phyloP scores from a whole-genome alignment of 2,797 vertebrate genomes.

The Coilia nasus region DNA sequence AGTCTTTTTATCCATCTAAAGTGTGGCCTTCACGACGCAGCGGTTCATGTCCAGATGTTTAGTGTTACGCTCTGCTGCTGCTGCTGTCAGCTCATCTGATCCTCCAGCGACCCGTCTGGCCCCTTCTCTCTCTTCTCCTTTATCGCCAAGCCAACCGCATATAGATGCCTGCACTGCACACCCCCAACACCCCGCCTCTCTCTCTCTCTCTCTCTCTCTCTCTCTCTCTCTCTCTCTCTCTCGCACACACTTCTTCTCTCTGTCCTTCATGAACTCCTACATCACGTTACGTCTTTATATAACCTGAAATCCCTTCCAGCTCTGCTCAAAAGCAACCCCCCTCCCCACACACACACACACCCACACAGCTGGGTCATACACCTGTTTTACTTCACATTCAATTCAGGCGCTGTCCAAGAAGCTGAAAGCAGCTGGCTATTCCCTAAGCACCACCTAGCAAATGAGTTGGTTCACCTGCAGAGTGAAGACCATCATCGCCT shows the following conservation, averaged over 20 bases:
- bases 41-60: not conserved
- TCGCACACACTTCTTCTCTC: not conserved
- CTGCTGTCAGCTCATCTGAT: not conserved
- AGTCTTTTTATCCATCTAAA: not conserved
- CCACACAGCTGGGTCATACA: slow-evolving; percentile 11
- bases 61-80: not conserved
- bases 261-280: not conserved
- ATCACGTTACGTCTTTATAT: slow-evolving; percentile 4
- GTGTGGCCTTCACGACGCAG: not conserved
- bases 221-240: too few relatives aligned
- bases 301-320: not conserved
- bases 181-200: too few relatives aligned
- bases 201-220: too few relatives aligned
- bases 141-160: too few relatives aligned
- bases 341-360: not conserved
- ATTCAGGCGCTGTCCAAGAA: slow-evolving; percentile 9
- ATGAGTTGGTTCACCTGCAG: slow-evolving; percentile 3
- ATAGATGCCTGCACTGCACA: too few relatives aligned
- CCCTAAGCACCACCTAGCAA: not conserved
- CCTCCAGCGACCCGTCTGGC: too few relatives aligned
- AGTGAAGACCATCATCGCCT: not conserved
- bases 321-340: not conserved
- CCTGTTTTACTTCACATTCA: not conserved
- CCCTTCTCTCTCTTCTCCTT: too few relatives aligned
- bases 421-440: slow-evolving; percentile 19